A percentile compares a stretch with the other conserved stretches of the same genome.
Evolutionary conservation across 2,113 vertebrate genomes (phyloP).

Genomic region (Hymenochirus boettgeri): DNA sequence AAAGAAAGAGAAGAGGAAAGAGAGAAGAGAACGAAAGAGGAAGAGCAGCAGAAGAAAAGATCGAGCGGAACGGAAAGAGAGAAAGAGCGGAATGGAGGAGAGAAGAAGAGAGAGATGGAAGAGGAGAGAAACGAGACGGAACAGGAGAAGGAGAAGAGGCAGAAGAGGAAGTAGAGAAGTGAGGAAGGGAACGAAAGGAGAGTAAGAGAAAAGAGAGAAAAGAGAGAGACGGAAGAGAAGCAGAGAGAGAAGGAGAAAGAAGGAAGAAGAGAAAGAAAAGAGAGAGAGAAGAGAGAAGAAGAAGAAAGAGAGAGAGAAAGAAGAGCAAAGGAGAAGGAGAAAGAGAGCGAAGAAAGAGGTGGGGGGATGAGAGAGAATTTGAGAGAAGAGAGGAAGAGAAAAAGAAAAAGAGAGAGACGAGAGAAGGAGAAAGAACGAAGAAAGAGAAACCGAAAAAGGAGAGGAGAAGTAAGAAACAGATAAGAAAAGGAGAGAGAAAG

Average conservation of each 20-base stretch:
- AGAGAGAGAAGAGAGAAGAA: neutral
- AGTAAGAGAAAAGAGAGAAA: neutral
- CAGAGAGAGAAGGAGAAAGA: no score
- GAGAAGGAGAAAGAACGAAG: neutral
- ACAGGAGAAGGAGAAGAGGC: neutral
- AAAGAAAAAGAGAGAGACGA: no score
- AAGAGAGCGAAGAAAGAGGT: no score
- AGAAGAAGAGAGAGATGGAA: no score
- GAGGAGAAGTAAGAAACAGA: no score
- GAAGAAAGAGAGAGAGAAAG: neutral
- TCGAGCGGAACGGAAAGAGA: no score
- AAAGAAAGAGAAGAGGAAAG: neutral
- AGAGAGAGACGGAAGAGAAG: no score
- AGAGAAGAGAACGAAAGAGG: no score
- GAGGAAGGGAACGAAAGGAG: neutral
- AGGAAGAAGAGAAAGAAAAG: neutral
- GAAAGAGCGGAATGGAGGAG: no score
- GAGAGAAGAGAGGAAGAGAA: neutral
- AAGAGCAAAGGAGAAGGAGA: neutral
- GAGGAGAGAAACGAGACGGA: neutral
- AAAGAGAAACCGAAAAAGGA: neutral
- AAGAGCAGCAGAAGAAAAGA: no score
- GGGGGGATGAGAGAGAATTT: no score
- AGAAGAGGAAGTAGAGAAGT: no score
- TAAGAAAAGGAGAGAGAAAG: neutral